phyloP scores from a whole-genome alignment of 2,888 invertebrate species.

The Lepidochrysops patricia region DNA sequence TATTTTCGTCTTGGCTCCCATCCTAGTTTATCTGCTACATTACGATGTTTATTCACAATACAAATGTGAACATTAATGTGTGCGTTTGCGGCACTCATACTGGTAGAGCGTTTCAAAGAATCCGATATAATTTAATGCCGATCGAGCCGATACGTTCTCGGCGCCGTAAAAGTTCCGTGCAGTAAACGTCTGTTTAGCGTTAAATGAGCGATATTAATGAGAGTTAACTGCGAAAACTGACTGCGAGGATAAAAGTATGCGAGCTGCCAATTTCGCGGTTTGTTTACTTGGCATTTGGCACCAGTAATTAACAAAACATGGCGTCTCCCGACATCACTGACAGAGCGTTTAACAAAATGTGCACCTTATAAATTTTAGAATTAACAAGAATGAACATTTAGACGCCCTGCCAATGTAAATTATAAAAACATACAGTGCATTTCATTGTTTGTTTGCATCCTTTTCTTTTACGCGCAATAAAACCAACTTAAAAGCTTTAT shows the following conservation, averaged over 20 bases:
- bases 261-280: constrained; percentile 27
- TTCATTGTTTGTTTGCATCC: background rate
- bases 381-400: background rate
- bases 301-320: constrained; percentile 19
- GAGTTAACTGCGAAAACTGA: constrained; percentile 4
- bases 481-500: background rate
- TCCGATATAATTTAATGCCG: constrained; percentile 23
- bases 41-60: constrained; percentile 76
- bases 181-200: background rate
- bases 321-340: constrained; percentile 16
- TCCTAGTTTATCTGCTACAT: constrained; percentile 75
- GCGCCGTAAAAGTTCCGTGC: background rate
- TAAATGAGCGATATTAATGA: background rate
- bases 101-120: constrained; percentile 29
- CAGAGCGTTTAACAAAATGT: constrained; percentile 6
- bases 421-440: background rate
- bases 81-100: constrained; percentile 62
- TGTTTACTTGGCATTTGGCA: constrained; percentile 29
- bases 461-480: background rate
- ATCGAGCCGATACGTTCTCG: constrained; percentile 12
- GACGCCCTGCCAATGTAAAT: background rate
- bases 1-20: constrained; percentile 75
- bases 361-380: background rate
- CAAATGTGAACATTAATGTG: constrained; percentile 70
- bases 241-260: constrained; percentile 21